Conservation (phyloP, 2,797 vertebrate species). For the Botia kubotai region DNA sequence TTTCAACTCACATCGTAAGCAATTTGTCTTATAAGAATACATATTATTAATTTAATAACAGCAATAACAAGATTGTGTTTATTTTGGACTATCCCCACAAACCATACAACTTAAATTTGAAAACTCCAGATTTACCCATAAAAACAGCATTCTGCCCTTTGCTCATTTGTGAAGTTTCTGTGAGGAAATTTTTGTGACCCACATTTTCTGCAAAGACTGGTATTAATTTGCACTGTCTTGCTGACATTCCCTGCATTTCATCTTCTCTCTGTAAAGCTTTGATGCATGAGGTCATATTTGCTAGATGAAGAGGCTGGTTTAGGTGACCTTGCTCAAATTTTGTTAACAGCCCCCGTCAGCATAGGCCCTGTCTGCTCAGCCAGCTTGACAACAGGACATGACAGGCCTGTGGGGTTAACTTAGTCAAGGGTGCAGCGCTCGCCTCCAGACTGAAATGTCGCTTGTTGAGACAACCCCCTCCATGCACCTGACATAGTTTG, state of each 20-base stretch:
- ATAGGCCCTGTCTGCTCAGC: constrained; percentile 70
- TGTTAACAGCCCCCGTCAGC: constrained; percentile 49
- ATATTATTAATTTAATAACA: constrained; percentile 57
- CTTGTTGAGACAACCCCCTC: constrained; percentile 7
- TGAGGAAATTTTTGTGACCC: constrained; percentile 42
- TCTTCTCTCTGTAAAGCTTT: constrained; percentile 26
- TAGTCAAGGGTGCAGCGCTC: constrained; percentile 66
- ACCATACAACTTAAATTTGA: background rate
- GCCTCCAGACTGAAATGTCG: constrained; percentile 29
- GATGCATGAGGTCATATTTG: constrained; percentile 67
- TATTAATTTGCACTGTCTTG: constrained; percentile 40
- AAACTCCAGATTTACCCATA: constrained; percentile 31
- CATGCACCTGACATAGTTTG: constrained; percentile 8
- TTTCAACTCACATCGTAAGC: constrained; percentile 64
- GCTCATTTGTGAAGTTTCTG: constrained; percentile 24
- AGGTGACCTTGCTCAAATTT: constrained; percentile 64
- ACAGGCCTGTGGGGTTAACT: constrained; percentile 77
- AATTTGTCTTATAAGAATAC: constrained; percentile 67
- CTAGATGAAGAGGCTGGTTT: constrained; percentile 63
- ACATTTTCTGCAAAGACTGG: constrained; percentile 37
- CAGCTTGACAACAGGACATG: constrained; percentile 78
- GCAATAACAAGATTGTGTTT: constrained; percentile 29
- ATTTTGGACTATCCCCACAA: background rate
- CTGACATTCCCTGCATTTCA: constrained; percentile 15
- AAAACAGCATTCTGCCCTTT: background rate